Conservation (phyloP, 92 coral and sea anemone species). For the Epizoanthus fatuus region DNA sequence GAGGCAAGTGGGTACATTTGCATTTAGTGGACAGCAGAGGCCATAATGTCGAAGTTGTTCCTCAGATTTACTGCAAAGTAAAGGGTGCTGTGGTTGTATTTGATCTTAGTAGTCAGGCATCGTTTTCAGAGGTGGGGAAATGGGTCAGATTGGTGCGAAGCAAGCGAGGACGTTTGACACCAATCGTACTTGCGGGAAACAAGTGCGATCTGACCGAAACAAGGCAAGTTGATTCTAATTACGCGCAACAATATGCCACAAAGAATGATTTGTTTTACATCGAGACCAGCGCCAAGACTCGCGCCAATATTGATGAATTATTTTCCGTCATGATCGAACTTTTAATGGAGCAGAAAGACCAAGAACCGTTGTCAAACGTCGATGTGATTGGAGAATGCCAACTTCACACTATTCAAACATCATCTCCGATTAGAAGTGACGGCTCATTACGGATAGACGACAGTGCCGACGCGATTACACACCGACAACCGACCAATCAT, state of each 20-base stretch:
- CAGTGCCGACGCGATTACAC: too few relatives aligned
- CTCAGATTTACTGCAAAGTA: conserved; percentile 71
- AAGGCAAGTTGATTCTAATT: not conserved
- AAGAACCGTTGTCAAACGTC: not conserved
- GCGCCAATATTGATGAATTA: conserved; percentile 77
- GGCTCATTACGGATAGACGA: too few relatives aligned
- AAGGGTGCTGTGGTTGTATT: conserved; percentile 78
- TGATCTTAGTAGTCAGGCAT: conserved; percentile 65
- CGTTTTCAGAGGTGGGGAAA: conserved; percentile 48
- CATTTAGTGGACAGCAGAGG: conserved; percentile 87
- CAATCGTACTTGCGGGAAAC: conserved; percentile 86
- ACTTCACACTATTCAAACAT: too few relatives aligned
- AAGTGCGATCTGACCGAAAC: conserved; percentile 61
- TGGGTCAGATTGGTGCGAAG: conserved; percentile 76
- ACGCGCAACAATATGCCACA: conserved; percentile 5
- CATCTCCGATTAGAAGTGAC: too few relatives aligned
- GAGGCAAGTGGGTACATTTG: conserved; percentile 77
- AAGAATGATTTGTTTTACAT: conserved; percentile 66
- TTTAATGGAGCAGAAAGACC: conserved; percentile 54
- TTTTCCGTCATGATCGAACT: conserved; percentile 69
- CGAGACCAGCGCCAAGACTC: conserved; percentile 80
- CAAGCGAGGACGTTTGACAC: conserved; percentile 16
- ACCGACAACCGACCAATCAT: too few relatives aligned
- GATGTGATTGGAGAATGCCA: not conserved
- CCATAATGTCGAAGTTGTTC: conserved; percentile 58